Evolutionary conservation across 2,888 invertebrate species (phyloP).

Genomic region (Blastobasis lacticolella): DNA sequence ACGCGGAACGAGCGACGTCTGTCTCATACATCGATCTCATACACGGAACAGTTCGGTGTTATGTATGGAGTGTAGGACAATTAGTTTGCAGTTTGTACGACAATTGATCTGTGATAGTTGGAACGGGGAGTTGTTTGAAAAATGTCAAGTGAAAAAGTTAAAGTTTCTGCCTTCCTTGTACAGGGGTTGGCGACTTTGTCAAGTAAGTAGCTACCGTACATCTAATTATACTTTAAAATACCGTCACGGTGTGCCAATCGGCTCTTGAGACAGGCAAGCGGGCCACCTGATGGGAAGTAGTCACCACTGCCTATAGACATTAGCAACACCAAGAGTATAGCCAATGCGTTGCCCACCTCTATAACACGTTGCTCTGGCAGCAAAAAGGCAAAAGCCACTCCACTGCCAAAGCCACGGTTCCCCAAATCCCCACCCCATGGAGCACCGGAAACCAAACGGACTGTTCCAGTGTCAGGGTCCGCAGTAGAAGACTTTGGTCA

Average conservation of each 20-base stretch:
- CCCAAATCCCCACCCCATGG: too few relatives aligned
- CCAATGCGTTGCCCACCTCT: too few relatives aligned
- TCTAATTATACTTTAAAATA: not conserved
- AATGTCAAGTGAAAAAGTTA: constrained; percentile 32
- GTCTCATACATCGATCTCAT: not conserved
- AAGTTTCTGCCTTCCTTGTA: constrained; percentile 32
- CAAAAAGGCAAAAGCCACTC: too few relatives aligned
- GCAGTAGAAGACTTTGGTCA: too few relatives aligned
- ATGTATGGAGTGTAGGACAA: not conserved
- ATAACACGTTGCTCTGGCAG: too few relatives aligned
- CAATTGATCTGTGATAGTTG: not conserved
- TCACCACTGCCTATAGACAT: not conserved
- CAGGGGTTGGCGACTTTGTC: constrained; percentile 35
- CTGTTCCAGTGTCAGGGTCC: too few relatives aligned
- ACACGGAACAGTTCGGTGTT: not conserved
- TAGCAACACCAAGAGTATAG: not conserved
- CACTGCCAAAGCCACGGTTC: too few relatives aligned
- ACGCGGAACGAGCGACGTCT: not conserved
- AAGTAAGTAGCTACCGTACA: constrained; percentile 31
- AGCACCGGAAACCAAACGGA: not conserved
- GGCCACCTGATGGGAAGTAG: not conserved
- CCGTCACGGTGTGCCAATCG: too few relatives aligned
- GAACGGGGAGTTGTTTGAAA: constrained; percentile 4
- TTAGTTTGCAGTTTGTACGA: not conserved
- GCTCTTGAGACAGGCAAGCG: too few relatives aligned